Evolutionary conservation across 2,797 vertebrate species (phyloP), one percentile per base, ranked within the genome.

Genomic region (Argyrosomus regius): DNA sequence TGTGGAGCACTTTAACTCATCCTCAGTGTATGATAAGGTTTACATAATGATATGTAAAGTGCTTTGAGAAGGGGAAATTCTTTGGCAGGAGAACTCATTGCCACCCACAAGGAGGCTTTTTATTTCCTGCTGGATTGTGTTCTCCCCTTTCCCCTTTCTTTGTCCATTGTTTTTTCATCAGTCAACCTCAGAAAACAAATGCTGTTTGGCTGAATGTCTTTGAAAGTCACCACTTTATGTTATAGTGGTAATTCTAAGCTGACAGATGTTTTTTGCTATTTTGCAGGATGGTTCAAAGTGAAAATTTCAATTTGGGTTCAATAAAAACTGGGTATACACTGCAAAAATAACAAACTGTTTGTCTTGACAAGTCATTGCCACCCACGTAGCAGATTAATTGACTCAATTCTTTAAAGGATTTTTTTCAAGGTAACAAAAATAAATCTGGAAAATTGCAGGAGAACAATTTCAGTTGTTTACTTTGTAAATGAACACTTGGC

Each of bases 31-130:
- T 80, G 90, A 88, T 90, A 89, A 92, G 81, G 91, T 91, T 93
- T 91, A 92, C 82, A 91, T 91, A 88, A 92, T 93, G 84, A 88
- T 88, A 89, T 90, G 88, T 89, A 92, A 93, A 93, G 90, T 91
- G 91, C 84, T 90, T 78, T 83, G 82, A 84, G 81, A 82, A 66
- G 83, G 70, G 80, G 79, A 62, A 78, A 90, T 90, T 93, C 77
- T 91, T 84, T 92, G 90, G 89, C 91, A 93, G 88, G 65, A 81
- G 56, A 85, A 83, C 85, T 89, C 74, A 80, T 64, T 88, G 89
- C 91, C 91, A 91, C 93, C 89, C 90, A 93, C 84, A 56, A 85
- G 77, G 89, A 93, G 78, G 66, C 68, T 86, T 88, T 85, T 63
- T 77, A 77, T 87, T 88, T 82, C 85, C 54, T 89, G 81, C 83